phyloP scores from a whole-genome alignment of 2,888 invertebrate species.

The Megaustenia siamemsis region DNA sequence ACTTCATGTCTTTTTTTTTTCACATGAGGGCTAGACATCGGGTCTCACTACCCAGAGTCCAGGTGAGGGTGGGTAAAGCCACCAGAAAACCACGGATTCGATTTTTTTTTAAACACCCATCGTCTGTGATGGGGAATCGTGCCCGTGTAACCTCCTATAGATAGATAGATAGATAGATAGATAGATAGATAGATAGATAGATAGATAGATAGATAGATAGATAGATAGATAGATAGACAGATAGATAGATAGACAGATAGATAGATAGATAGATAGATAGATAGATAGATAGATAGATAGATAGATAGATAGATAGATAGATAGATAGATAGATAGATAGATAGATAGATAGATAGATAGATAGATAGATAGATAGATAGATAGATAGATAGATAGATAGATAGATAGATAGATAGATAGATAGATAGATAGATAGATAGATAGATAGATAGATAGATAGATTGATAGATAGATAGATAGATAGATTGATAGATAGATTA shows the following conservation, averaged over 20 bases:
- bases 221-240: no score
- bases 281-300: not conserved
- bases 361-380: not conserved
- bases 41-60: no score
- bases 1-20: no score
- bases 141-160: no score
- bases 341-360: not conserved
- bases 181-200: not conserved
- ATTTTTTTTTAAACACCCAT: no score
- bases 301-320: not conserved
- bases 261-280: not conserved
- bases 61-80: no score
- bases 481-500: no score
- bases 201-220: not conserved
- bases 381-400: not conserved
- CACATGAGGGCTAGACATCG: no score
- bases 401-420: not conserved
- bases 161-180: not conserved
- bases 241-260: no score
- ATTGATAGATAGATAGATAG: no score
- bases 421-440: not conserved
- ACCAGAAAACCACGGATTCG: no score
- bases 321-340: not conserved
- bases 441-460: not conserved
- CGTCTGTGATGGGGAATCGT: no score